Percentiles rank a stretch among this genome's conserved stretches.
Evolutionary conservation across 2,113 vertebrate genomes (phyloP).

Genomic region (Brachionichthys hirsutus): DNA sequence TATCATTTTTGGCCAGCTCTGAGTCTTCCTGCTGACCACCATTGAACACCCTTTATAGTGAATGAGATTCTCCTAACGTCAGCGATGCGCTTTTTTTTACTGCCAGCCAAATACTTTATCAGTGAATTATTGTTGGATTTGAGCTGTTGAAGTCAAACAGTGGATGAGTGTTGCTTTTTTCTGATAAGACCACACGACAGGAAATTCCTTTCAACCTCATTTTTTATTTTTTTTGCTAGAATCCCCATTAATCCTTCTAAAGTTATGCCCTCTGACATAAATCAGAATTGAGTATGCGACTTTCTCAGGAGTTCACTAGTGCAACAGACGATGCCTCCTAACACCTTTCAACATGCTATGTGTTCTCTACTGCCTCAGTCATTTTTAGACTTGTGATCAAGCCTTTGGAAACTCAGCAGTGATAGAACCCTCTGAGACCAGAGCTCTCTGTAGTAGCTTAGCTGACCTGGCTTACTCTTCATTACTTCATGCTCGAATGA

Average conservation of each 20-base stretch:
- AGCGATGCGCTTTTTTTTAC: conserved; percentile 47
- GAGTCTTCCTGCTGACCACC: conserved; percentile 14
- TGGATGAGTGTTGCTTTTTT: conserved; percentile 67
- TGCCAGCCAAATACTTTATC: conserved; percentile 68
- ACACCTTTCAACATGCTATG: conserved; percentile 6
- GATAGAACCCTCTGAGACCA: conserved; percentile 31
- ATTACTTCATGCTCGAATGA: conserved; percentile 54
- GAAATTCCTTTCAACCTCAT: conserved; percentile 74
- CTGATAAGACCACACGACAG: conserved; percentile 76
- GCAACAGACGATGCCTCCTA: conserved; percentile 7
- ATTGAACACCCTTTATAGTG: conserved; percentile 19
- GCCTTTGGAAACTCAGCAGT: conserved; percentile 17
- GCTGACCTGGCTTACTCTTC: conserved; percentile 39
- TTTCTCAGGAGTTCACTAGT: conserved; percentile 1
- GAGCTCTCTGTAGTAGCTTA: conserved; percentile 31
- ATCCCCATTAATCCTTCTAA: conserved; percentile 6
- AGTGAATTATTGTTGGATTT: conserved; percentile 60
- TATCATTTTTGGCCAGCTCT: conserved; percentile 10
- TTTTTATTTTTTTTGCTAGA: conserved; percentile 23
- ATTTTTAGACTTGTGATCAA: conserved; percentile 30
- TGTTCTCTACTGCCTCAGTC: conserved; percentile 1
- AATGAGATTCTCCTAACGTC: conserved; percentile 54
- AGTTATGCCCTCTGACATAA: not conserved
- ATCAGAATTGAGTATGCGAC: not conserved
- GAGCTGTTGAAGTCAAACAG: conserved; percentile 60